Evolutionary conservation across 2,888 invertebrate species (phyloP).

Genomic region (Cryptocheilus praepositus): DNA sequence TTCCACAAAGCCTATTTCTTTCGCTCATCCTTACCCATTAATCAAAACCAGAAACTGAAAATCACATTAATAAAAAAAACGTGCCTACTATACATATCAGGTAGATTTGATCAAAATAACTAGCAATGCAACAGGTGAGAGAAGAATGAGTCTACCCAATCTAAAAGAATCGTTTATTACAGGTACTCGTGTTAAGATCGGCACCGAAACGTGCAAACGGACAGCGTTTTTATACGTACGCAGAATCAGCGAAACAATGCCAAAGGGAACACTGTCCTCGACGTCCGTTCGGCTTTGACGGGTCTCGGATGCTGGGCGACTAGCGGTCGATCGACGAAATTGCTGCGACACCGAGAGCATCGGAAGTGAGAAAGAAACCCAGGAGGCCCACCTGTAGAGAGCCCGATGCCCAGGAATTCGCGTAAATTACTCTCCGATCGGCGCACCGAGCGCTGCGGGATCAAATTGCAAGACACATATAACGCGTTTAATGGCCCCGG

Average conservation of each 20-base stretch:
- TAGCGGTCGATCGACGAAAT: constrained; percentile 22
- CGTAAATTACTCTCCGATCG: constrained; percentile 67
- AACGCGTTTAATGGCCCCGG: constrained; percentile 70
- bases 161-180: no score
- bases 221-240: constrained; percentile 4
- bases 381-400: constrained; percentile 57
- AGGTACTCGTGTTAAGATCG: no score
- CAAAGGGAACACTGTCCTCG: constrained; percentile 30
- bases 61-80: no score
- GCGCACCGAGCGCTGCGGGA: constrained; percentile 63
- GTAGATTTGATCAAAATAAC: no score
- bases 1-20: no score
- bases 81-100: no score
- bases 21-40: no score
- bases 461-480: constrained; percentile 71
- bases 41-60: no score
- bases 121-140: no score
- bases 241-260: constrained; percentile 33
- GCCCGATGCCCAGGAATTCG: constrained; percentile 63
- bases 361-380: constrained; percentile 35
- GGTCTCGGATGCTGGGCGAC: constrained; percentile 27
- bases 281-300: constrained; percentile 31
- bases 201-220: background rate
- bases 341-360: constrained; percentile 38
- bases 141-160: no score